Conservation (phyloP, 2,113 vertebrate species). For the Phasianus colchicus region DNA sequence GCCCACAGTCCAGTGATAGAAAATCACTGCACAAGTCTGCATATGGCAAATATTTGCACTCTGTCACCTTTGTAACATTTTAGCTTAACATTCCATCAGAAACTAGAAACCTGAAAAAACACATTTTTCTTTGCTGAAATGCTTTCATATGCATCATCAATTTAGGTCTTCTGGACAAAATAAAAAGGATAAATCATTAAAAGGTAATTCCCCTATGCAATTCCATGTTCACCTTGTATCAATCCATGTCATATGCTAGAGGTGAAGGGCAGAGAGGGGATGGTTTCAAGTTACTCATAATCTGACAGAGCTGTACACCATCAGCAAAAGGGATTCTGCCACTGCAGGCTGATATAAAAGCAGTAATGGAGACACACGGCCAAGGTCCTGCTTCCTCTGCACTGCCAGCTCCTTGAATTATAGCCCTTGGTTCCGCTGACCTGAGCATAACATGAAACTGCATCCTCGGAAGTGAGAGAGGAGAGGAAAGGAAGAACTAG, state of each 20-base stretch:
- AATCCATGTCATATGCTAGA: background rate
- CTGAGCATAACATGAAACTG: background rate
- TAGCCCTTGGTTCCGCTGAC: background rate
- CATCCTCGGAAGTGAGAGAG: background rate
- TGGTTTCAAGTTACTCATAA: background rate
- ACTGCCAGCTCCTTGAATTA: background rate
- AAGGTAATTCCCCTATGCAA: background rate
- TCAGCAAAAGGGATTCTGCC: slow-evolving; percentile 22
- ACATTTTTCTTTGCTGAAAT: background rate
- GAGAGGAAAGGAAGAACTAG: background rate
- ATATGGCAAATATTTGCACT: background rate
- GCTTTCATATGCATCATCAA: background rate
- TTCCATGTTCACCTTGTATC: background rate
- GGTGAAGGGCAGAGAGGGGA: slow-evolving; percentile 5
- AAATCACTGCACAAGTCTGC: background rate
- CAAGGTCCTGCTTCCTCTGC: background rate
- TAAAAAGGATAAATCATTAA: background rate
- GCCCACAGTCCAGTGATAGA: background rate
- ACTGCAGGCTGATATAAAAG: background rate
- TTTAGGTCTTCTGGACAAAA: background rate
- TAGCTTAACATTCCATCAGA: background rate
- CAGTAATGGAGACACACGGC: background rate
- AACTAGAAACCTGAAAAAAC: background rate
- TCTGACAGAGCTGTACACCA: background rate
- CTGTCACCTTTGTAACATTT: background rate